Evolutionary conservation across 2,113 vertebrate genomes (phyloP).

Genomic region (Nasalis larvatus): DNA sequence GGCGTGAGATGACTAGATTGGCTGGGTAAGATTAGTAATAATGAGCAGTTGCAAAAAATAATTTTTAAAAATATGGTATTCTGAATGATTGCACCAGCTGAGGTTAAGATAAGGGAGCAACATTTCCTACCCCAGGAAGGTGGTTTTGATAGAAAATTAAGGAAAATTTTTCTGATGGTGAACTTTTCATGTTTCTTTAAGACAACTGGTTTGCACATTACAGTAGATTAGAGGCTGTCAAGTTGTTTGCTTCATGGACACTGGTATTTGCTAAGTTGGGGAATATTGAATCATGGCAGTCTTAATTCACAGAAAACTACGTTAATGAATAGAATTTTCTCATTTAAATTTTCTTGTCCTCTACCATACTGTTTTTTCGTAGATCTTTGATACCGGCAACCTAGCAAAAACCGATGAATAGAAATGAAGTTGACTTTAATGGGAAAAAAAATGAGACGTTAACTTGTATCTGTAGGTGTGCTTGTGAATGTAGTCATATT

Average conservation of each 20-base stretch:
- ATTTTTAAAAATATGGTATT: neutral
- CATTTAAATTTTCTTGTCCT: slow-evolving; percentile 8
- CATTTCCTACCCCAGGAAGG: neutral
- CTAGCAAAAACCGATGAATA: neutral
- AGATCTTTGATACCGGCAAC: neutral
- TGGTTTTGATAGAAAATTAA: slow-evolving; percentile 44
- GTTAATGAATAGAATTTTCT: slow-evolving; percentile 27
- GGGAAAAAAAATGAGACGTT: neutral
- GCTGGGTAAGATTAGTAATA: slow-evolving; percentile 88
- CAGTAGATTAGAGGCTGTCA: neutral
- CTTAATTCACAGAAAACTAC: slow-evolving; percentile 47
- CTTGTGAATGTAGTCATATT: neutral
- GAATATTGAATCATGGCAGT: neutral
- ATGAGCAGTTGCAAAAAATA: neutral
- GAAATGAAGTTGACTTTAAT: slow-evolving; percentile 20
- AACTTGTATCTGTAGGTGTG: neutral
- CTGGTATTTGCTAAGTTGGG: neutral
- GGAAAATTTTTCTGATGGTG: neutral
- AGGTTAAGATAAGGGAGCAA: neutral
- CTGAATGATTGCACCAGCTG: neutral
- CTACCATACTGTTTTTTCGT: neutral
- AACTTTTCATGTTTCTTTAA: neutral
- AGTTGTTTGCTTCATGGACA: neutral
- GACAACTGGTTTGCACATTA: neutral
- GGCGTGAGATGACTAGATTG: slow-evolving; percentile 97